phyloP scores from a whole-genome alignment of 2,113 vertebrate genomes.

The Phrynosoma platyrhinos region DNA sequence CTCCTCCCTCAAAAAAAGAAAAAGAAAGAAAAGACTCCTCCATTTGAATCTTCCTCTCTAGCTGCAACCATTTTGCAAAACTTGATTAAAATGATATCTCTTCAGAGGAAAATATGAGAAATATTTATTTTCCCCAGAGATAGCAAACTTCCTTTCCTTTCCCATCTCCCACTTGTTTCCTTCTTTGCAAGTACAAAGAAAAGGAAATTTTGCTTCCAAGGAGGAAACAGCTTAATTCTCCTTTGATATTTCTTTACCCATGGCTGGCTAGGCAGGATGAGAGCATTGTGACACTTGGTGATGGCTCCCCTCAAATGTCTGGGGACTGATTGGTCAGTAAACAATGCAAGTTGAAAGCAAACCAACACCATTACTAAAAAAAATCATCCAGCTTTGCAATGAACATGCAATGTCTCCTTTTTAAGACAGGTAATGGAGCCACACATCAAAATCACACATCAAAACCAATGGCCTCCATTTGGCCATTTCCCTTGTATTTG shows the following conservation, averaged over 20 bases:
- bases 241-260: conserved; percentile 35
- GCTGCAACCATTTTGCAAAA: conserved; percentile 56
- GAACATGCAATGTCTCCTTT: conserved; percentile 19
- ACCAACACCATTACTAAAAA: not conserved
- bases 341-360: conserved; percentile 25
- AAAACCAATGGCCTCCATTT: conserved; percentile 15
- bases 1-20: not conserved
- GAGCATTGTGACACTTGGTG: conserved; percentile 1
- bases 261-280: not conserved
- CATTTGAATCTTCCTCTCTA: conserved; percentile 57
- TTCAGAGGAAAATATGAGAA: conserved; percentile 48
- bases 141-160: not conserved
- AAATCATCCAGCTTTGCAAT: not conserved
- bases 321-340: conserved; percentile 17
- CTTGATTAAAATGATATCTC: conserved; percentile 63
- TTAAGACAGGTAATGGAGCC: not conserved
- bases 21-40: conserved; percentile 45
- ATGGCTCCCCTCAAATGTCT: not conserved
- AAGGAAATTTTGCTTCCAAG: not conserved
- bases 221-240: conserved; percentile 26
- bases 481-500: conserved; percentile 19
- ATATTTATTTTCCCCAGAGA: conserved; percentile 14
- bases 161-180: not conserved
- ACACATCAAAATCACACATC: not conserved
- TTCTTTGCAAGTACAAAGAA: conserved; percentile 9